Base-by-base conservation (phyloP, 2,797 vertebrate genomes). In the Linurgus olivaceus region DNA sequence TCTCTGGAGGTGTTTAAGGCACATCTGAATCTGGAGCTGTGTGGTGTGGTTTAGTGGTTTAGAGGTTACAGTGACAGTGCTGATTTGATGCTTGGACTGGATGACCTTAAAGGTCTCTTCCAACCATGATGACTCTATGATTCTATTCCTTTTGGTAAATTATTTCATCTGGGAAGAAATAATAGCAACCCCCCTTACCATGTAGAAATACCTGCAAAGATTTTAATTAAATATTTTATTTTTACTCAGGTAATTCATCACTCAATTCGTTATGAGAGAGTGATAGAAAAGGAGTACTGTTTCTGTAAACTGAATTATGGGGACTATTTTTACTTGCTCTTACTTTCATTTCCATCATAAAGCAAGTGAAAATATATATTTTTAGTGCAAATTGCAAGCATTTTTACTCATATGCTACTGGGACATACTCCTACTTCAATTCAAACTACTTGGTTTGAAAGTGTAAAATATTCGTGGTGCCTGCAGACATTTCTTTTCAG, bases 251-350 rank as follows among this genome's bases (percentile, higher is more conserved):
- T 19, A 54, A 59, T 29, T 58, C 8, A 57, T 86, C 8, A 15
- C 54, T 55, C 44, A 23, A 5, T 37, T 31, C 1, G 0, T 33
- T 33, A 35, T 21, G 28, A n/a, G 6, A 51, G 4, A 31, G 5
- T 55, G 37, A 67, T 10, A 15, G 42, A 78, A 63, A 86, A 51
- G 3, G 13, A 45, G 8, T 13, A 26, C 15, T 51, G 18, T 3
- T 86, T 90, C 48, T 59, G 9, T 73, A 44, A 61, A 90, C 12
- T 33, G 18, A 78, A 42, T 65, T 61, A 40, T 8, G 2, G 19
- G 9, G 44, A n/a, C 5, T 1, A 7, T 66, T 79, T 70, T 70
- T 61, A 5, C 16, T 9, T 55, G 28, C 6, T 84, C 25, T 42
- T 77, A 10, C 28, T 13, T 63, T 74, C 18, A 25, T 77, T 74